Percentiles rank a stretch among this genome's conserved stretches.
Conservation (phyloP, 2,888 invertebrate species). For the Drosophila formosana region DNA sequence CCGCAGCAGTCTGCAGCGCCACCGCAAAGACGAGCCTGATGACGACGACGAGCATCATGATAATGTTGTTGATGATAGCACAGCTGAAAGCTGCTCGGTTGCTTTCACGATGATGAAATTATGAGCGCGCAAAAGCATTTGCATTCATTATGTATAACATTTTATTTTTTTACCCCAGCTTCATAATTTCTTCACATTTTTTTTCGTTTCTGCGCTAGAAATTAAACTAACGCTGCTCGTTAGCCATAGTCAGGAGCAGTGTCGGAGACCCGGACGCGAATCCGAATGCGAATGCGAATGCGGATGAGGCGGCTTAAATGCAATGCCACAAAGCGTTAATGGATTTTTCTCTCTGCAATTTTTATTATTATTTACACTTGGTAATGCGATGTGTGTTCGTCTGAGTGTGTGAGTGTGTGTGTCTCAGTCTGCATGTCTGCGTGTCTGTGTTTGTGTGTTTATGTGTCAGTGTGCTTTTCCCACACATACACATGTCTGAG, state of each 20-base stretch:
- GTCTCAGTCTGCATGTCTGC: neutral
- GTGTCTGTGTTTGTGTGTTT: conserved; percentile 20
- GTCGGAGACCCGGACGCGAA: conserved; percentile 25
- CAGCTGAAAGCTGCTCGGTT: conserved; percentile 16
- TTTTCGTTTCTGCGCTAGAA: conserved; percentile 60
- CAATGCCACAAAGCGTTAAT: conserved; percentile 81
- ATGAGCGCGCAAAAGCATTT: conserved; percentile 80
- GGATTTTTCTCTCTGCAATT: conserved; percentile 71
- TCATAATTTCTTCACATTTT: conserved; percentile 38
- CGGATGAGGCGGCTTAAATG: conserved; percentile 69
- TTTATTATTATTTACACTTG: conserved; percentile 78
- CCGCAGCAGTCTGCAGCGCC: conserved; percentile 67
- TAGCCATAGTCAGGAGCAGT: conserved; percentile 50
- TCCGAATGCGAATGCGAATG: conserved; percentile 39
- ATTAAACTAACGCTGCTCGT: conserved; percentile 81
- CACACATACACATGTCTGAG: conserved; percentile 42
- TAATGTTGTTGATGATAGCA: conserved; percentile 45
- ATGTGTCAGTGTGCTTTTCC: conserved; percentile 35
- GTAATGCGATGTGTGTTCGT: conserved; percentile 51
- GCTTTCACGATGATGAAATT: conserved; percentile 72
- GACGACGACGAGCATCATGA: conserved; percentile 7
- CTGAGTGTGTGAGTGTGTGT: conserved; percentile 29
- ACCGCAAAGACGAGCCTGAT: conserved; percentile 47
- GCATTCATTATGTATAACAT: conserved; percentile 76
- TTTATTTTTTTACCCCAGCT: conserved; percentile 36